Evolutionary conservation across 2,888 invertebrate genomes (phyloP).

Genomic region (Drosophila koepferae): DNA sequence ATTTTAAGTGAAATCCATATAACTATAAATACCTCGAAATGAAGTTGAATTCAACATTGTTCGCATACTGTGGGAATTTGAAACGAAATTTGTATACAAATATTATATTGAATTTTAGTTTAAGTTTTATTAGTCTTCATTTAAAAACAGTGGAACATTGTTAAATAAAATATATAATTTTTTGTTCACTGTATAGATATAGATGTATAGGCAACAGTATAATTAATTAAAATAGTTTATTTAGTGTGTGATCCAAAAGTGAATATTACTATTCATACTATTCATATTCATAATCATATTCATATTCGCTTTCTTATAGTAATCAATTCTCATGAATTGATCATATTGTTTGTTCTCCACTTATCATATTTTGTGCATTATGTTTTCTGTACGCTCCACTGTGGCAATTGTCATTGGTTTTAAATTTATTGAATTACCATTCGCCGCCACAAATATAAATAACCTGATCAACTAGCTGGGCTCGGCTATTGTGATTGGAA

Average conservation of each 20-base stretch:
- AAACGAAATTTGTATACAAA: too few species aligned
- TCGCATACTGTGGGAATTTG: not conserved
- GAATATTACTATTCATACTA: too few species aligned
- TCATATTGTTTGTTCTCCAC: not conserved
- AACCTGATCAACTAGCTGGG: conserved; percentile 35
- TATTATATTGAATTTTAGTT: too few species aligned
- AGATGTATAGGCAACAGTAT: too few species aligned
- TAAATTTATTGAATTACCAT: conserved; percentile 63
- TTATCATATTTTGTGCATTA: not conserved
- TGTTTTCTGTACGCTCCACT: conserved; percentile 31
- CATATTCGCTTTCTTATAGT: too few species aligned
- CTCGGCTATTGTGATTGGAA: conserved; percentile 17
- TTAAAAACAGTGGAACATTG: too few species aligned
- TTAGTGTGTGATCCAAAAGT: too few species aligned
- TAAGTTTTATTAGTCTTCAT: too few species aligned
- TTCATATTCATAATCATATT: not conserved
- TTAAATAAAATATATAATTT: too few species aligned
- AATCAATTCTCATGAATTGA: not conserved
- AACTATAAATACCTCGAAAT: not conserved
- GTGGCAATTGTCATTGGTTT: conserved; percentile 48
- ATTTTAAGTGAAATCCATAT: conserved; percentile 33
- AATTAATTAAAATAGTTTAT: too few species aligned
- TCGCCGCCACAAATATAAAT: conserved; percentile 41
- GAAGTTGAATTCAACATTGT: not conserved
- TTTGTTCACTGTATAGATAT: too few species aligned